These are phyloP conservation scores for Chaitophorus viminalis DNA, from an alignment of 2,888 invertebrate species.

Conservation along the genomic window DNA sequence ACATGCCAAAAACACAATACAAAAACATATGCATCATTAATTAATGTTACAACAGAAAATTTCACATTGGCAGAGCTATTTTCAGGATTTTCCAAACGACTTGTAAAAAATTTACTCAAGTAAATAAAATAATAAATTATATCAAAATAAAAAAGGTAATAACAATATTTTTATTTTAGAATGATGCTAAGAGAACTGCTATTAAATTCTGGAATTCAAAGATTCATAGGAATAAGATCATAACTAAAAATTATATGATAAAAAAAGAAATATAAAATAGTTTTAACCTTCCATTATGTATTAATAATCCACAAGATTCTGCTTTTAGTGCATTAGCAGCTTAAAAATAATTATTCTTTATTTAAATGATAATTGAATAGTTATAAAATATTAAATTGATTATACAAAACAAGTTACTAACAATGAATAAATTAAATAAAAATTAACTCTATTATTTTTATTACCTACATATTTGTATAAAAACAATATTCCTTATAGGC, in stretches of 20 bases:
- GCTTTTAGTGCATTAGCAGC: constrained; percentile 75
- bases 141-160: not conserved
- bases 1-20: constrained; percentile 80
- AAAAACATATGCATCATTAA: constrained; percentile 74
- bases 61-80: constrained; percentile 79
- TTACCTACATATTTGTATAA: too few relatives aligned
- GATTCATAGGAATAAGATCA: constrained; percentile 82
- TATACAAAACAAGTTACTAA: too few relatives aligned
- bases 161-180: constrained; percentile 66
- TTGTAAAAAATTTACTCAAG: constrained; percentile 80
- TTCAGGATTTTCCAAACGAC: constrained; percentile 78
- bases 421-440: too few relatives aligned
- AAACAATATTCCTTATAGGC: too few relatives aligned
- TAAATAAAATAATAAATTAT: constrained; percentile 65
- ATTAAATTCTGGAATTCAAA: constrained; percentile 74
- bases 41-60: constrained; percentile 79
- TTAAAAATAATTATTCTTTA: constrained; percentile 33
- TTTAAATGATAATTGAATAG: not conserved
- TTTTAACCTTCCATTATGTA: constrained; percentile 69
- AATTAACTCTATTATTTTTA: too few relatives aligned
- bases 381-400: not conserved
- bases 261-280: constrained; percentile 77
- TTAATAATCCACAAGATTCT: constrained; percentile 75
- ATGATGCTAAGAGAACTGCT: constrained; percentile 84
- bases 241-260: constrained; percentile 79